phyloP scores from a whole-genome alignment of 2,888 invertebrate genomes.

The Tenthredo mesomela region DNA sequence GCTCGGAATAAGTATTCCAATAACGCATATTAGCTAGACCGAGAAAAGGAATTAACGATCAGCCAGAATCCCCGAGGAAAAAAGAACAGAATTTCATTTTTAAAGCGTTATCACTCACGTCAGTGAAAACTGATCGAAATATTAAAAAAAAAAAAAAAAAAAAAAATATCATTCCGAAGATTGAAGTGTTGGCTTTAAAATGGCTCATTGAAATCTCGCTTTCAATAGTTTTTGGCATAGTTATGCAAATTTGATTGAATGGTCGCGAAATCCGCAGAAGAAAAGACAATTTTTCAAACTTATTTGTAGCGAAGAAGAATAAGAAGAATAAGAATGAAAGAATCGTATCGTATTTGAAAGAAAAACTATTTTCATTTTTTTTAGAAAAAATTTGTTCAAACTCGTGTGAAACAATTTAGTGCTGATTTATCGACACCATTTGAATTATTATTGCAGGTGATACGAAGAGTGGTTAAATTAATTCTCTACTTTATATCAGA shows the following conservation, averaged over 20 bases:
- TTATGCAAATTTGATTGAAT: not conserved
- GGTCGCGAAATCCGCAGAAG: not conserved
- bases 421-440: no score
- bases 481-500: not conserved
- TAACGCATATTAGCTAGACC: not conserved
- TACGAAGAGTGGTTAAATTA: not conserved
- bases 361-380: no score
- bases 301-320: not conserved
- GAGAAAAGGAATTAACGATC: not conserved
- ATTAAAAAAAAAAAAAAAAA: not conserved
- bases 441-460: not conserved
- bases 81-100: not conserved
- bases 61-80: no score
- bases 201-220: not conserved
- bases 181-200: not conserved
- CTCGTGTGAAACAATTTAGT: no score
- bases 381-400: no score
- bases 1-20: not conserved
- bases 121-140: not conserved
- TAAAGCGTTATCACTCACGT: not conserved
- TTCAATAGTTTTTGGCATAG: not conserved
- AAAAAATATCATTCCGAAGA: not conserved
- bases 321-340: not conserved
- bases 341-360: no score
- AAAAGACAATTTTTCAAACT: not conserved